These are phyloP conservation scores for Paracentrotus lividus DNA, from an alignment of 53 echinoderm and acorn worm species.

Conservation along the genomic window DNA sequence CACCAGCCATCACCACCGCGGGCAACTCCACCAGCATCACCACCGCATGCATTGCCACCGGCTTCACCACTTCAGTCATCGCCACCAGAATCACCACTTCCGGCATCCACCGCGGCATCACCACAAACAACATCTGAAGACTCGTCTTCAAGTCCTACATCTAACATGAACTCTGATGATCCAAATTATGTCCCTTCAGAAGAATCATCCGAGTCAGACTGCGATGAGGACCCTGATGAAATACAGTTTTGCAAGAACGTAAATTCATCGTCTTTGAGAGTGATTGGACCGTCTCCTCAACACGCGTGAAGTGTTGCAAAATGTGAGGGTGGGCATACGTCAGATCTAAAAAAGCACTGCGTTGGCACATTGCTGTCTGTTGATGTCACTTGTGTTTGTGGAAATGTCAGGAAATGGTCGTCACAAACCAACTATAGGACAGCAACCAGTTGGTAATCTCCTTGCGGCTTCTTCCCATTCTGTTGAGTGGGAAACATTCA, in stretches of 20 bases:
- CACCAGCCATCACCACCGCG: no score
- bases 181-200: not conserved
- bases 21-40: no score
- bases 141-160: no score
- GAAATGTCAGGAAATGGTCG: constrained; percentile 36
- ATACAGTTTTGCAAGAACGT: constrained; percentile 46
- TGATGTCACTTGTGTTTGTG: constrained; percentile 34
- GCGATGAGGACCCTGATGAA: constrained; percentile 33
- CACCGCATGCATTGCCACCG: no score
- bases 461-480: constrained; percentile 17
- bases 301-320: constrained; percentile 32
- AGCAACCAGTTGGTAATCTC: constrained; percentile 59
- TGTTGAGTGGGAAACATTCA: constrained; percentile 62
- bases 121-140: no score
- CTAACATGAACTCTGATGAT: not conserved
- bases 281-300: constrained; percentile 29
- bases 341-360: constrained; percentile 2
- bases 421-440: constrained; percentile 65
- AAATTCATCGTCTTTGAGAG: constrained; percentile 69
- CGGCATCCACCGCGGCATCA: no score
- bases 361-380: constrained; percentile 43
- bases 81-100: no score
- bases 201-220: not conserved
- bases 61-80: no score
- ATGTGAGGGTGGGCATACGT: constrained; percentile 33